phyloP scores from a whole-genome alignment of 2,888 invertebrate genomes.

The Anoncus sp. region DNA sequence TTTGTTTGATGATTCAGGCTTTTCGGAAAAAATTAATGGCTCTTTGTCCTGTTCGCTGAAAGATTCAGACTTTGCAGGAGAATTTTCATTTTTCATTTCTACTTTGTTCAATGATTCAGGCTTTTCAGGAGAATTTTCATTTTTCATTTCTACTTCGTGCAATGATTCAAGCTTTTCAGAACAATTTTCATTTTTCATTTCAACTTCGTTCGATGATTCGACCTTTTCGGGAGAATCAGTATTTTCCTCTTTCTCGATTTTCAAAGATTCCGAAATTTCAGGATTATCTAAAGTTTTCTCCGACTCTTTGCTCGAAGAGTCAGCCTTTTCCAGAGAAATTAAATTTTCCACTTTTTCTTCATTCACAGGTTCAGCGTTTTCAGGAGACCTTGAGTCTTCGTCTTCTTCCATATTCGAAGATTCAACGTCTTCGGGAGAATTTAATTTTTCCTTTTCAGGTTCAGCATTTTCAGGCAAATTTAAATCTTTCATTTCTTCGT shows the following conservation, averaged over 20 bases:
- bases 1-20: not conserved
- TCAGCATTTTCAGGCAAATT: too few relatives aligned
- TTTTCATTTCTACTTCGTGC: not conserved
- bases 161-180: not conserved
- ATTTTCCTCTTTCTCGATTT: not conserved
- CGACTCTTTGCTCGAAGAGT: not conserved
- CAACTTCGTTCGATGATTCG: not conserved
- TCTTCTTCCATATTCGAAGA: too few relatives aligned
- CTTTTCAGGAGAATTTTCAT: not conserved
- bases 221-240: not conserved
- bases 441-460: too few relatives aligned
- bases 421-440: too few relatives aligned
- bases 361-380: too few relatives aligned
- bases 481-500: too few relatives aligned
- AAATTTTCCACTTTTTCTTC: not conserved
- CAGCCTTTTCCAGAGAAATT: not conserved
- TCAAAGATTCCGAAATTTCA: not conserved
- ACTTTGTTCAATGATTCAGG: slow-evolving; percentile 7
- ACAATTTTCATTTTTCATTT: not conserved
- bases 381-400: too few relatives aligned
- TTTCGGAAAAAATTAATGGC: not conserved
- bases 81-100: slow-evolving; percentile 15
- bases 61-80: not conserved
- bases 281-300: not conserved
- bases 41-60: slow-evolving; percentile 5